Conservation (phyloP, 1,140 invertebrate species). For the Brachionus angularis region DNA sequence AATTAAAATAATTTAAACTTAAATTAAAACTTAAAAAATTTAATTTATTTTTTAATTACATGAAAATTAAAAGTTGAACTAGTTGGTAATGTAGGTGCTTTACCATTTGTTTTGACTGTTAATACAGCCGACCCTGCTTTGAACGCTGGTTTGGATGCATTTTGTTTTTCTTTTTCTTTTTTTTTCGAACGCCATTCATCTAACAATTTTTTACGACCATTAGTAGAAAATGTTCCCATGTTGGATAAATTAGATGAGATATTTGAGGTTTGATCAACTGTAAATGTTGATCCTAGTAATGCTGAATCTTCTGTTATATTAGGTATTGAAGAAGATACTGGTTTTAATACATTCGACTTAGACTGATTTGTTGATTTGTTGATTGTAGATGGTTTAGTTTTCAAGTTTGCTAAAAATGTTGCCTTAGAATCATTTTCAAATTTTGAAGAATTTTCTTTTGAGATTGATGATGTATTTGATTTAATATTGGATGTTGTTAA, state of each 20-base stretch:
- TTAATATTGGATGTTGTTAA: no score
- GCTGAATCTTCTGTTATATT: no score
- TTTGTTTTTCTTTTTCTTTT: slow-evolving; percentile 4
- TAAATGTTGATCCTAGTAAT: background rate
- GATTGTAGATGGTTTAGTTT: background rate
- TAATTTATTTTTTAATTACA: no score
- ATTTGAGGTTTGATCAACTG: background rate
- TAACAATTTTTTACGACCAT: background rate
- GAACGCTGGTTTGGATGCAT: background rate
- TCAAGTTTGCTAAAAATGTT: no score
- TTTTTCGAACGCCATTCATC: slow-evolving; percentile 4
- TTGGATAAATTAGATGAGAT: background rate
- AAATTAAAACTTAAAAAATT: no score
- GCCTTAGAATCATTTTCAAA: no score
- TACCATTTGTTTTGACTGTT: background rate
- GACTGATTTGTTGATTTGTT: slow-evolving; percentile 16
- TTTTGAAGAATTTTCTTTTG: no score
- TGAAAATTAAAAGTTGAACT: slow-evolving; percentile 4
- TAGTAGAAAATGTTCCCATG: background rate
- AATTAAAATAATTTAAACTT: no score
- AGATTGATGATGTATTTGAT: no score
- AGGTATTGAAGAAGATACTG: no score
- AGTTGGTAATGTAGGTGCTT: background rate
- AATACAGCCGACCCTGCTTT: background rate
- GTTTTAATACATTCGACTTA: no score